Percentiles rank a stretch among this genome's conserved stretches.
Conservation (phyloP, 2,888 invertebrate genomes). For the Eupithecia centaureata region DNA sequence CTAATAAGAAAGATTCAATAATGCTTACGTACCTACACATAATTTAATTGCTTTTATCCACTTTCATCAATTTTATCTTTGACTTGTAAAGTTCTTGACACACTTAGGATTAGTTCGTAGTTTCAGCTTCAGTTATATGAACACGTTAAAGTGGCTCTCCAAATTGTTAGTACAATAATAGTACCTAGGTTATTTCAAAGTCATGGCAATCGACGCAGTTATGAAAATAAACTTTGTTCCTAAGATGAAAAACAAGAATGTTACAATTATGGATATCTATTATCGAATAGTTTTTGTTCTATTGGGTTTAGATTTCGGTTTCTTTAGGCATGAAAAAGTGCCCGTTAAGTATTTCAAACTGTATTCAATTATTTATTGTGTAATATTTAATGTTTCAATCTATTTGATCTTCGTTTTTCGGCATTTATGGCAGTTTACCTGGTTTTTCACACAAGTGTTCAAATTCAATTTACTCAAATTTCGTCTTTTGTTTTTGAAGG, state of each 20-base stretch:
- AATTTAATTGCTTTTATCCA: not conserved
- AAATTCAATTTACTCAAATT: not conserved
- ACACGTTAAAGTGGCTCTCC: not conserved
- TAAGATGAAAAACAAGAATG: not conserved
- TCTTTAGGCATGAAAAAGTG: slow-evolving; percentile 7
- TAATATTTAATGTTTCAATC: not conserved
- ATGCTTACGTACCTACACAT: no score
- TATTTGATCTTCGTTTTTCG: not conserved
- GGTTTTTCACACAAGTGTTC: not conserved
- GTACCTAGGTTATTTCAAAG: no score
- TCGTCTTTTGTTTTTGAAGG: slow-evolving; percentile 3
- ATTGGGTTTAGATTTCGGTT: slow-evolving; percentile 23
- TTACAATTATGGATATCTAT: not conserved
- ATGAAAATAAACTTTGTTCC: not conserved
- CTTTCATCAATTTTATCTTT: not conserved
- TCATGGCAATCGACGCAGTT: not conserved
- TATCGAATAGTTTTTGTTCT: not conserved
- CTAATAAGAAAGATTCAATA: no score
- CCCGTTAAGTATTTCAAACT: slow-evolving; percentile 14
- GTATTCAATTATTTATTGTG: not conserved
- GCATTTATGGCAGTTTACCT: not conserved
- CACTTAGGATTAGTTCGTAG: not conserved
- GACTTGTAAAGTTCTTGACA: not conserved
- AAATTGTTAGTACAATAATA: not conserved
- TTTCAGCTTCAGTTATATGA: not conserved